These are phyloP conservation scores for Propithecus perrieri DNA, from an alignment of 2,797 vertebrate genomes.

Conservation along the genomic window DNA sequence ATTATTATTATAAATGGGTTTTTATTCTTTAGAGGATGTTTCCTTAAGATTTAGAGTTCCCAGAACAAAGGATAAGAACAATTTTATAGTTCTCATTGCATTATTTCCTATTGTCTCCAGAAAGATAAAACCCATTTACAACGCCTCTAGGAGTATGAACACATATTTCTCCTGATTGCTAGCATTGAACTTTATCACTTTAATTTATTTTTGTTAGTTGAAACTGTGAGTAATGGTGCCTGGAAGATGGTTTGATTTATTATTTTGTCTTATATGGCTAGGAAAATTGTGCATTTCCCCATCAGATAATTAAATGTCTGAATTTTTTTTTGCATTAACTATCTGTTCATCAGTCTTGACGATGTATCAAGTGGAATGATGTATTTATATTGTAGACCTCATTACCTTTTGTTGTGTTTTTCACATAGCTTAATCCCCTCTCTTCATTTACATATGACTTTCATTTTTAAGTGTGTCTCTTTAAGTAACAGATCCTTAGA, in stretches of 20 bases:
- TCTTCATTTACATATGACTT: neutral
- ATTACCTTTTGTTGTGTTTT: neutral
- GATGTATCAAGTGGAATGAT: neutral
- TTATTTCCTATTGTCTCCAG: neutral
- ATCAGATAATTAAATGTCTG: neutral
- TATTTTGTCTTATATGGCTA: constrained; percentile 1
- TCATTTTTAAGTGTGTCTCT: neutral
- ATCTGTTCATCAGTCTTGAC: neutral
- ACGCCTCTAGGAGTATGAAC: neutral
- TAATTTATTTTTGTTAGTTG: constrained; percentile 18
- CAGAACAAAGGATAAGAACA: neutral
- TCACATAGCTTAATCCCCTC: neutral
- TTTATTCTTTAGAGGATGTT: neutral
- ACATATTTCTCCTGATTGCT: neutral
- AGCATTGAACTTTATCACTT: neutral
- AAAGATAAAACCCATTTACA: neutral
- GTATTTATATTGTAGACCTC: neutral
- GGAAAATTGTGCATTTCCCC: constrained; percentile 13
- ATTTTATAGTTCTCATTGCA: neutral
- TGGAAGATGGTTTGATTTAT: neutral
- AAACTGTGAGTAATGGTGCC: neutral
- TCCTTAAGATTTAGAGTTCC: neutral
- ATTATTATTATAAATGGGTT: neutral
- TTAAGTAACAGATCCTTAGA: neutral
- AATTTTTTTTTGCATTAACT: neutral